Evolutionary conservation across 1,140 invertebrate species (phyloP), one percentile per base, ranked within the genome.

Genomic region (Nasonia longicornis): DNA sequence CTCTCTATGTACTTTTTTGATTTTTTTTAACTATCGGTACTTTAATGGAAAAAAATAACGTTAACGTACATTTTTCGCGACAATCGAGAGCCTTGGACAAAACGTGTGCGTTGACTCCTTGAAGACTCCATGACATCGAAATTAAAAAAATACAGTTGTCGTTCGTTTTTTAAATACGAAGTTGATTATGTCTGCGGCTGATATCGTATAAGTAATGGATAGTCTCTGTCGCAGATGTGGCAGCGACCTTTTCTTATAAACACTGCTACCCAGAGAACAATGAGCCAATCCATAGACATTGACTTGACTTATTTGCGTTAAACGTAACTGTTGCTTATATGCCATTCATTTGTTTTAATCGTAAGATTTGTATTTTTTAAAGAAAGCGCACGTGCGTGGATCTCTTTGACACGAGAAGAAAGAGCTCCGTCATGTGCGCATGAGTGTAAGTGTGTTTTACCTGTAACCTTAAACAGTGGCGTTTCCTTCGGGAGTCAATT

Each of bases 371-470:
- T 78, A 82, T 78, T 74, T 82, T 73, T 38, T 58, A 81, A 69
- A 67, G 26, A 72, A 66, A 70, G 35, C 67, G 52, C 72, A 48
- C 58, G 16, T 71, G 22, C 35, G 70, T 35, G 42, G 20, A 79
- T 64, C 26, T 70, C 26, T 70, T 70, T 58, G 63, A 67, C 14
- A 42, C 45, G 31, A 72, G 1, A 63, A 38, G 0, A 16, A 38
- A 74, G 66, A 77, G 0, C n/a, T 58, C 4, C 84, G 79, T 81
- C 80, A 82, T 70, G 71, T 79, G 78, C 75, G 76, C 38, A 79
- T 79, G 78, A 77, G 48, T 79, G 83, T 80, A 77, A 70, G 74
- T 80, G 76, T 80, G 64, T 78, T 77, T 77, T 72, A 77, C 31
- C 48, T 45, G 58, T 83, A 80, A 80, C 38, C 63, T 58, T 77